A percentile compares a stretch with the other conserved stretches of the same genome.
Conservation (phyloP, 2,797 vertebrate species). For the Chloroceryle amazona region DNA sequence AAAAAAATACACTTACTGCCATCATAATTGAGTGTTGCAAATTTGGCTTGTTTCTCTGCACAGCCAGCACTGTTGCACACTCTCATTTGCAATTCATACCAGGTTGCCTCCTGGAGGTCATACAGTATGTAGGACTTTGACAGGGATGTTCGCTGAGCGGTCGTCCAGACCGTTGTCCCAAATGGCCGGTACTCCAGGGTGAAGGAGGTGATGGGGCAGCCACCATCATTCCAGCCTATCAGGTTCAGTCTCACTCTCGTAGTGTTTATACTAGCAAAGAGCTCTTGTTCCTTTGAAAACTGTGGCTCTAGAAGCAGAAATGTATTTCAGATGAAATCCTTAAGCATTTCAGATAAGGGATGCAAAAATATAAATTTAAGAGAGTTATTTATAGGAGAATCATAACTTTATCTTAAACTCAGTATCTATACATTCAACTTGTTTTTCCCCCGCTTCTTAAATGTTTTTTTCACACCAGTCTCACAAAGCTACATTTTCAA, state of each 20-base stretch:
- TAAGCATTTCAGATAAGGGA: not conserved
- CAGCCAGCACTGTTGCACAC: conserved; percentile 98
- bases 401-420: not conserved
- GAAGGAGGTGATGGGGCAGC: conserved; percentile 97
- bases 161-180: conserved; percentile 93
- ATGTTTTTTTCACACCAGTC: not conserved
- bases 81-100: conserved; percentile 98
- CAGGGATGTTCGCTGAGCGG: conserved; percentile 92
- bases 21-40: conserved; percentile 94
- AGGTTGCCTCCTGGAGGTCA: conserved; percentile 95
- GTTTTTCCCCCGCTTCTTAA: accelerated
- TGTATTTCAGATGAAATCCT: not conserved
- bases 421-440: not conserved
- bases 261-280: conserved; percentile 96
- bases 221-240: conserved; percentile 97
- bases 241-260: conserved; percentile 93
- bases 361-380: not conserved
- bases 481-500: not conserved
- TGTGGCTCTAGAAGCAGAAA: conserved; percentile 88
- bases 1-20: conserved; percentile 90
- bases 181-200: conserved; percentile 95
- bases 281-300: conserved; percentile 98
- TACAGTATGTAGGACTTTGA: conserved; percentile 96
- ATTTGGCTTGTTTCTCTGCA: conserved; percentile 94
- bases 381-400: not conserved